These are phyloP conservation scores for Dipodomys merriami DNA, from an alignment of 2,113 vertebrate species.

Conservation along the genomic window DNA sequence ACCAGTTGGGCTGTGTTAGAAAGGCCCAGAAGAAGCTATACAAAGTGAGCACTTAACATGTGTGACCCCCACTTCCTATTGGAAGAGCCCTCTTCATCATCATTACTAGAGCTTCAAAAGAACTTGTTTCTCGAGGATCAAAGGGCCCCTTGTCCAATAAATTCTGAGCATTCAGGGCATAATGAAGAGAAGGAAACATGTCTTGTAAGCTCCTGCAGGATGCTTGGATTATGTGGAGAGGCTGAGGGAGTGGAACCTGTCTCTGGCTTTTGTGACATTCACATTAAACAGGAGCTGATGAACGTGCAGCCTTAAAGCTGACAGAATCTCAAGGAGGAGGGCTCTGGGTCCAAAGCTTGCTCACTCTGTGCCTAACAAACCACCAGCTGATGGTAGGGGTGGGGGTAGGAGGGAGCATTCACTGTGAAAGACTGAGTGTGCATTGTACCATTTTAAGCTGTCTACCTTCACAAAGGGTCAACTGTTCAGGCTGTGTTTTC, in stretches of 20 bases:
- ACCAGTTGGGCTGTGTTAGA: neutral
- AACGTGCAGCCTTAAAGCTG: conserved; percentile 13
- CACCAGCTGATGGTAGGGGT: neutral
- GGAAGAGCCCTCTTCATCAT: neutral
- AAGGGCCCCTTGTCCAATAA: conserved; percentile 43
- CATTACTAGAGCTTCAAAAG: neutral
- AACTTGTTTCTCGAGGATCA: conserved; percentile 39
- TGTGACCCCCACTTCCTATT: neutral
- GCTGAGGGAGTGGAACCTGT: neutral
- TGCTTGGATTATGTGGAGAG: neutral
- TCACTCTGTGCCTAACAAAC: neutral
- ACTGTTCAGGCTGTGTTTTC: neutral
- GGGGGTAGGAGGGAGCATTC: neutral
- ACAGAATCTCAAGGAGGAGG: neutral
- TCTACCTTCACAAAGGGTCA: neutral
- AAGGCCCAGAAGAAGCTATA: neutral
- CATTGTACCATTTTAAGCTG: neutral
- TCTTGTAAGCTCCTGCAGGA: conserved; percentile 36
- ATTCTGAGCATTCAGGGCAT: conserved; percentile 14
- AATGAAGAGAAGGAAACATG: conserved; percentile 46
- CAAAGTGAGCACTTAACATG: neutral
- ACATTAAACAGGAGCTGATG: conserved; percentile 5
- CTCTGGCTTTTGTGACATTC: conserved; percentile 27
- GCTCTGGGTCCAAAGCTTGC: neutral
- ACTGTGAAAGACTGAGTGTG: neutral